A percentile compares a stretch with the other conserved stretches of the same genome.
Conservation (phyloP, 2,888 invertebrate species). For the Meiosimyza platycephala region DNA sequence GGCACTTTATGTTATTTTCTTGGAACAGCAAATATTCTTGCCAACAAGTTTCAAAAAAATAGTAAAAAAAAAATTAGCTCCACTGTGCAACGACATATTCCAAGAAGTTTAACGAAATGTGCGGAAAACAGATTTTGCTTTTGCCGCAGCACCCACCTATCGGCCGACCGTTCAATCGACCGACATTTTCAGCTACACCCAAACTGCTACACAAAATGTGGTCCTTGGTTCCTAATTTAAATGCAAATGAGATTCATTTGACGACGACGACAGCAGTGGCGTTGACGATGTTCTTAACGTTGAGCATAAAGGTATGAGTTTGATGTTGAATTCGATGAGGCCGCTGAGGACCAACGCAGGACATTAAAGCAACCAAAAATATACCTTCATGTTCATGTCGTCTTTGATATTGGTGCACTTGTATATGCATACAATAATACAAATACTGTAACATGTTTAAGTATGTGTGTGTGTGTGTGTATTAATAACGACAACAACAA, state of each 20-base stretch:
- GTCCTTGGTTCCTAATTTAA: slow-evolving; percentile 65
- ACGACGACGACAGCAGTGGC: slow-evolving; percentile 62
- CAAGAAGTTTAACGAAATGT: slow-evolving; percentile 39
- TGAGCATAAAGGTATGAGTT: too few species aligned
- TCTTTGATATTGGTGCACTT: neutral
- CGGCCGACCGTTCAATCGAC: neutral
- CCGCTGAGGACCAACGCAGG: neutral
- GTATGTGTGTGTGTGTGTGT: slow-evolving; percentile 12
- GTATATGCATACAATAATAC: slow-evolving; percentile 3
- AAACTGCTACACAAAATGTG: neutral
- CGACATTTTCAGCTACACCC: neutral
- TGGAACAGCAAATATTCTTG: too few species aligned
- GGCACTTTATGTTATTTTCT: too few species aligned
- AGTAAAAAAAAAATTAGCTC: slow-evolving; percentile 10
- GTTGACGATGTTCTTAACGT: neutral
- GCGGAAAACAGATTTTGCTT: slow-evolving; percentile 28
- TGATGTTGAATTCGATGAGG: neutral
- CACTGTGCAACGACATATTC: slow-evolving; percentile 40
- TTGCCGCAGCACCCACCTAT: too few species aligned
- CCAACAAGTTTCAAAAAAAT: too few species aligned
- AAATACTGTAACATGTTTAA: neutral
- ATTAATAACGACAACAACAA: slow-evolving; percentile 37
- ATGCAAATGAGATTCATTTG: slow-evolving; percentile 69
- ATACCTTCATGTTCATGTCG: slow-evolving; percentile 10
- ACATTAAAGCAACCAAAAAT: neutral